Evolutionary conservation across 2,113 vertebrate genomes (phyloP).

Genomic region (Solea senegalensis): DNA sequence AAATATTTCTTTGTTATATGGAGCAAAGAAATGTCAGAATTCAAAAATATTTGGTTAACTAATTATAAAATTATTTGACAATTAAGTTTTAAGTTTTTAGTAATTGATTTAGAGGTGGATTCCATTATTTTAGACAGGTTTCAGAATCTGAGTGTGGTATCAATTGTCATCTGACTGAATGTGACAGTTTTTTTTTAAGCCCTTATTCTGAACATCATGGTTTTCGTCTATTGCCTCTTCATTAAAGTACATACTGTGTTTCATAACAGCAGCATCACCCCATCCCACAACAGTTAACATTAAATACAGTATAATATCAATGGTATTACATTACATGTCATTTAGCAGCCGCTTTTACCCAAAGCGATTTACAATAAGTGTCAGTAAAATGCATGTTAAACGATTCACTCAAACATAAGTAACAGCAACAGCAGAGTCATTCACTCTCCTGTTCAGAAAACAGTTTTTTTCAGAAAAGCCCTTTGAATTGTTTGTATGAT

Average conservation of each 20-base stretch:
- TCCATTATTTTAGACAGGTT: neutral
- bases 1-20: too few species aligned
- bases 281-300: conserved; percentile 26
- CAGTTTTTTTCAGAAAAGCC: conserved; percentile 54
- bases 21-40: too few species aligned
- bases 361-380: neutral
- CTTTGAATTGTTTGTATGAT: conserved; percentile 46
- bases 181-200: conserved; percentile 12
- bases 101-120: neutral
- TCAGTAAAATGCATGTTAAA: conserved; percentile 58
- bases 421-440: conserved; percentile 15
- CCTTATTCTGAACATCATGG: conserved; percentile 10
- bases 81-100: too few species aligned
- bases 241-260: conserved; percentile 12
- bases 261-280: conserved; percentile 9
- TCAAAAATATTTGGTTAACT: too few species aligned
- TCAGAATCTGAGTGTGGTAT: too few species aligned
- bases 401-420: conserved; percentile 32
- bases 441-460: conserved; percentile 27
- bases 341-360: too few species aligned
- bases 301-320: conserved; percentile 19
- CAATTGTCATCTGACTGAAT: too few species aligned
- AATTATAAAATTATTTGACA: too few species aligned
- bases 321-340: too few species aligned
- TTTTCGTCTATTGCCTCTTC: conserved; percentile 4